Percentiles rank a stretch among this genome's conserved stretches.
Conservation (phyloP, 2,888 invertebrate genomes). For the Pachydiplax longipennis region DNA sequence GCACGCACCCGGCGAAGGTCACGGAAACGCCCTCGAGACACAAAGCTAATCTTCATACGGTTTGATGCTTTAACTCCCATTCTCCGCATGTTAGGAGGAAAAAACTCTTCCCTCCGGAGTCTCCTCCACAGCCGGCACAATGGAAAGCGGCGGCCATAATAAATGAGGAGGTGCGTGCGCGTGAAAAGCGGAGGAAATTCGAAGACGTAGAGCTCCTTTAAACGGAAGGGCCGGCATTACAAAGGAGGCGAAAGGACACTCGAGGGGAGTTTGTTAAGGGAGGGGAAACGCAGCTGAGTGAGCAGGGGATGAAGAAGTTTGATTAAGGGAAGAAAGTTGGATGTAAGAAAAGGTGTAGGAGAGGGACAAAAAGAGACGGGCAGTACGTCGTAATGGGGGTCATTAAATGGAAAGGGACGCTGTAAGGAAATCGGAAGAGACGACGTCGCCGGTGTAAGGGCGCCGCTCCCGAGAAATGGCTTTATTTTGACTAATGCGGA, state of each 20-base stretch:
- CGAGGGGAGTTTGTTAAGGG: background rate
- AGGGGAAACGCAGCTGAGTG: background rate
- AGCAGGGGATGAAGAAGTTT: background rate
- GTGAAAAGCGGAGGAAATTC: background rate
- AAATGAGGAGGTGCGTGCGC: background rate
- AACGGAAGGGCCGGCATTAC: background rate
- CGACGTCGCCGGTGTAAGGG: too few species aligned
- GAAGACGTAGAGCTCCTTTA: background rate
- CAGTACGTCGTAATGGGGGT: background rate
- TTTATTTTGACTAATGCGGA: too few species aligned
- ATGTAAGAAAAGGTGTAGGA: background rate
- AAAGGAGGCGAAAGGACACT: background rate
- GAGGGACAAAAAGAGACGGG: background rate
- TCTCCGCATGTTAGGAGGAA: too few species aligned
- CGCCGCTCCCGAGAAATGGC: too few species aligned
- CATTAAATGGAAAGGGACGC: background rate
- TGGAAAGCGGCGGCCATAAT: background rate
- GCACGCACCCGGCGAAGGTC: too few species aligned
- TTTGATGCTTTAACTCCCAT: too few species aligned
- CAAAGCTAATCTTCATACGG: too few species aligned
- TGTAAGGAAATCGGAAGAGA: background rate
- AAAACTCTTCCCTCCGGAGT: too few species aligned
- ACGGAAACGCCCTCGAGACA: too few species aligned
- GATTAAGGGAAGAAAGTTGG: background rate
- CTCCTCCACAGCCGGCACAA: too few species aligned